Base-by-base conservation (phyloP, 2,113 vertebrate genomes). In the Bujurquina vittata region DNA sequence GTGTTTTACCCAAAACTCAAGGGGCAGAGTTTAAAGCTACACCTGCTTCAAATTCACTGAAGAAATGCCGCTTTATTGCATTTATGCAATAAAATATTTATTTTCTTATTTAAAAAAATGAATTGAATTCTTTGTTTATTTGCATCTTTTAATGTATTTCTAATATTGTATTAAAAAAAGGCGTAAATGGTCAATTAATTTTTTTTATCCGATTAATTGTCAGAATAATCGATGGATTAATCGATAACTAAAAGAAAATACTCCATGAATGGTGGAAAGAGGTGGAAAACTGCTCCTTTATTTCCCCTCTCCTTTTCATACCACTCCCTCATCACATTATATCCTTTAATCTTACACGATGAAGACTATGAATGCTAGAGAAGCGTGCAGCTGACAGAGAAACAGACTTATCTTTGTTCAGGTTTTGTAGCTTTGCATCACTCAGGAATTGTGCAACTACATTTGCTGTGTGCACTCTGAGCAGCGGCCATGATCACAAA, bases 401-500 rank as follows among this genome's bases (percentile, higher is more conserved):
- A 40, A 58, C 12, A 62, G 61, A 73, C 35, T 29, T 69, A 69
- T 69, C 65, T 69, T 43, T 69, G 65, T 69, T 35, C 52, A 33
- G 31, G 9, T 31, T 57, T 17, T 6, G 5, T 23, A 17, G 62
- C 33, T 40, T 2, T 46, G 22, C 5, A 3, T 23, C 29, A 23
- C 17, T 75, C 12, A 0, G 5, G 2, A 18, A 69, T 72, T 77
- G n/a, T 5, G 9, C 12, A 61, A 73, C 61, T n/a, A 22, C 18
- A 52, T 10, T 4, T 10, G 12, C 35, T 17, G 49, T 31, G 26
- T 56, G 18, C 23, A 33, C 54, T 80, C 7, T 20, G 2, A 69
- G 49, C 0, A 54, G 56, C 23, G 15, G 56, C 15, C 8, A 55
- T n/a, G 18, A 52, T 11, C 14, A 52, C 29, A 15, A 23, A 72